Conservation (phyloP, 2,888 invertebrate species). For the Agriopis marginaria region DNA sequence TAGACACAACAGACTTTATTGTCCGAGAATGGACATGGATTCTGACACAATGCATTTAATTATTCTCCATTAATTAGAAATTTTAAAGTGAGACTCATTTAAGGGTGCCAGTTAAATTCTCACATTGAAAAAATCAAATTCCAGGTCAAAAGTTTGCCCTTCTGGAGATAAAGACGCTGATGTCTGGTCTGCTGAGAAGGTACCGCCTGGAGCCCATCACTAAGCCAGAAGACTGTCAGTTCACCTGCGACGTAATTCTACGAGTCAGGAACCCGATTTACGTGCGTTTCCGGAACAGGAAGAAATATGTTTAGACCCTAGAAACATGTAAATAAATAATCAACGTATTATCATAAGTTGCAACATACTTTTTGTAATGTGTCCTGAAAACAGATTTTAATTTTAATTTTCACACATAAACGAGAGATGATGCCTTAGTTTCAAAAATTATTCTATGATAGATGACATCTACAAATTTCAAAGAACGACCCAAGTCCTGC, state of each 20-base stretch:
- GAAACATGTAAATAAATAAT: neutral
- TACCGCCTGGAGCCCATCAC: constrained; percentile 75
- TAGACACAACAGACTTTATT: too few species aligned
- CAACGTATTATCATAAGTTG: neutral
- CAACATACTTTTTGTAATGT: neutral
- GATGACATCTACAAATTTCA: too few species aligned
- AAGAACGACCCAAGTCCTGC: too few species aligned
- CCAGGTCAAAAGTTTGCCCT: constrained; percentile 82
- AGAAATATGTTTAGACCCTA: neutral
- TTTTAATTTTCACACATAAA: neutral
- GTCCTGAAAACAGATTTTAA: neutral
- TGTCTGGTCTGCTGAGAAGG: constrained; percentile 75
- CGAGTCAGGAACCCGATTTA: constrained; percentile 60
- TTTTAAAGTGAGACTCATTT: too few species aligned
- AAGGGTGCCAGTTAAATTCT: too few species aligned
- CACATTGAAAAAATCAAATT: constrained; percentile 39
- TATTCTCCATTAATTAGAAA: too few species aligned
- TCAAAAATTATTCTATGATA: too few species aligned
- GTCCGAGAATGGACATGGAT: too few species aligned
- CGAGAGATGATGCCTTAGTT: too few species aligned
- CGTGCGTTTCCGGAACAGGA: constrained; percentile 52
- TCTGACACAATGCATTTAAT: too few species aligned
- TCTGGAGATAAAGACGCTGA: constrained; percentile 81
- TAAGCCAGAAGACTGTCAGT: constrained; percentile 37
- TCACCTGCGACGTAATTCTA: constrained; percentile 59